These are phyloP conservation scores for Elysia crispata DNA, from an alignment of 2,888 invertebrate genomes.

Conservation along the genomic window DNA sequence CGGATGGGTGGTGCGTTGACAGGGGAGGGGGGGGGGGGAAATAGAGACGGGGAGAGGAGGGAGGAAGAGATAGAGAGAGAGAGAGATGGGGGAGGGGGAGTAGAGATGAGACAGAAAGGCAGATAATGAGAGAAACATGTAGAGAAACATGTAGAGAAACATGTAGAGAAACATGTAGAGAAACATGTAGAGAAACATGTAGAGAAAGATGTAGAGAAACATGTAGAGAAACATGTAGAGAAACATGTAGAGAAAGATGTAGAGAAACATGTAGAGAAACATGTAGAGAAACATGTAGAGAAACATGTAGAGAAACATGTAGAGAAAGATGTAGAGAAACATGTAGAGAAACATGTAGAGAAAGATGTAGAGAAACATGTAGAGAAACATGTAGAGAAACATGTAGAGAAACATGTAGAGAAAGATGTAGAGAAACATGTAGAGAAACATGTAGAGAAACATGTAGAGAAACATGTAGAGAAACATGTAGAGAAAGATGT, in stretches of 20 bases:
- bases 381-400: too few relatives aligned
- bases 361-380: too few relatives aligned
- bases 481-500: too few relatives aligned
- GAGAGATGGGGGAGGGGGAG: neutral
- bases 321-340: neutral
- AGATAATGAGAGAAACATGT: neutral
- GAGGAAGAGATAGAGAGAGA: neutral
- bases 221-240: neutral
- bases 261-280: neutral
- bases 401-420: too few relatives aligned
- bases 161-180: neutral
- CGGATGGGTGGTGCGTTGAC: constrained; percentile 23
- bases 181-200: neutral
- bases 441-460: too few relatives aligned
- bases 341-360: neutral
- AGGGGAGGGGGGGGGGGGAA: constrained; percentile 16
- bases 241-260: neutral
- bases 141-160: constrained; percentile 9
- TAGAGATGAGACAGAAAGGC: constrained; percentile 10
- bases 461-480: too few relatives aligned
- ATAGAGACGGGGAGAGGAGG: neutral
- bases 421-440: too few relatives aligned
- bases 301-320: neutral
- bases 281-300: neutral
- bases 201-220: constrained; percentile 12